Percentiles rank a stretch among this genome's conserved stretches.
phyloP scores from a whole-genome alignment of 1,140 invertebrate species.

The Megalopta genalis region DNA sequence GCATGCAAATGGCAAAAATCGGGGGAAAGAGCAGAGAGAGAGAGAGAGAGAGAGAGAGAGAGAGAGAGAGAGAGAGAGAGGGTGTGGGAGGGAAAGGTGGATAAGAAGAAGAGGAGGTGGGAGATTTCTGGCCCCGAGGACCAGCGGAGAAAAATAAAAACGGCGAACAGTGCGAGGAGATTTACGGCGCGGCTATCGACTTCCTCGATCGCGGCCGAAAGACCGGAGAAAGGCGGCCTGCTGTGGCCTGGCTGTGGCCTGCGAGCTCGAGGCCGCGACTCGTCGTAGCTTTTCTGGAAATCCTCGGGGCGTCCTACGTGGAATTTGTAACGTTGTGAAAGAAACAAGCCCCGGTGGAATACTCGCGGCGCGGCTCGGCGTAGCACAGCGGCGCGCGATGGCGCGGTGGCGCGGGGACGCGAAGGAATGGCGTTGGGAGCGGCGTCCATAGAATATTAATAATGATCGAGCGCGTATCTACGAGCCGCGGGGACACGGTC shows the following conservation, averaged over 20 bases:
- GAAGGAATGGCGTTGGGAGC: slow-evolving; percentile 56
- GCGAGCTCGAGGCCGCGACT: slow-evolving; percentile 8
- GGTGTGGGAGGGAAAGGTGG: no score
- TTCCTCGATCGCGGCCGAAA: slow-evolving; percentile 18
- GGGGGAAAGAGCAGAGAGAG: neutral
- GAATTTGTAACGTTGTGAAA: slow-evolving; percentile 59
- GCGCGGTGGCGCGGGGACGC: slow-evolving; percentile 32
- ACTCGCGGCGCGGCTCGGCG: slow-evolving; percentile 9
- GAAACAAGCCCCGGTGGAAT: slow-evolving; percentile 37
- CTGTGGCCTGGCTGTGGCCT: no score
- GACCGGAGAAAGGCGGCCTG: neutral
- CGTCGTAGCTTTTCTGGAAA: slow-evolving; percentile 51
- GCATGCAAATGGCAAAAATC: slow-evolving; percentile 4
- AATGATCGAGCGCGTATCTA: slow-evolving; percentile 55
- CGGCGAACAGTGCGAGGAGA: neutral
- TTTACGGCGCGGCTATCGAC: slow-evolving; percentile 18
- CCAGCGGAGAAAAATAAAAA: neutral
- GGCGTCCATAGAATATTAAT: slow-evolving; percentile 64
- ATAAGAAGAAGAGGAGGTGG: no score
- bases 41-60: neutral
- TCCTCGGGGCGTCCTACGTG: slow-evolving; percentile 37
- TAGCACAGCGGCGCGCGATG: neutral
- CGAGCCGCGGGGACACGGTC: slow-evolving; percentile 45
- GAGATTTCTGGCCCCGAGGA: no score
- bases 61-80: neutral